phyloP scores from a whole-genome alignment of 2,888 invertebrate genomes.

The Thereva unica region DNA sequence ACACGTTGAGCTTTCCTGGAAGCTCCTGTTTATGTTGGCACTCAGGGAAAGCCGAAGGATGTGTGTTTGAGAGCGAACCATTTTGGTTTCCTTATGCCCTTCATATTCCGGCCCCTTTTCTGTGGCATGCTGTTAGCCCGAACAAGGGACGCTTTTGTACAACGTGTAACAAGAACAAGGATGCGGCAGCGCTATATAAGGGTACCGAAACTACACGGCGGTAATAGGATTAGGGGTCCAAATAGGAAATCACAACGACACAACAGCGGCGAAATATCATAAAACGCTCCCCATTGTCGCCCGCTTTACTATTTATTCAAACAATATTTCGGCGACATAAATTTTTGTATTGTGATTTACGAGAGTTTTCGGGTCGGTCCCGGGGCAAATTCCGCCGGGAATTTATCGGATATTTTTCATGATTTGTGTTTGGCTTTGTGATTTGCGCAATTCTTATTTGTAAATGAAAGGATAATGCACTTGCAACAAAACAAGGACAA shows the following conservation, averaged over 20 bases:
- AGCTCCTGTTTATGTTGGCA: conserved; percentile 23
- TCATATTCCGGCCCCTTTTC: neutral
- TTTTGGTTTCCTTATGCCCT: conserved; percentile 12
- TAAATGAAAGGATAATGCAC: neutral
- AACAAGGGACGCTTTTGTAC: neutral
- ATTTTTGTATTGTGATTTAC: conserved; percentile 24
- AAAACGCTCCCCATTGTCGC: conserved; percentile 5
- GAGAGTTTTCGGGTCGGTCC: neutral
- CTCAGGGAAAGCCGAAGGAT: conserved; percentile 1
- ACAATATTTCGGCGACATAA: conserved; percentile 18
- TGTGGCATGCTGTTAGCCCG: neutral
- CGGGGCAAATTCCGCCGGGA: neutral
- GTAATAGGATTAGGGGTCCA: conserved; percentile 24
- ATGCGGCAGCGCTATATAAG: neutral
- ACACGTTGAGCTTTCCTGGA: conserved; percentile 41
- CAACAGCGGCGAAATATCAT: conserved; percentile 22
- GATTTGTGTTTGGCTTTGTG: neutral
- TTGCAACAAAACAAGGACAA: no score
- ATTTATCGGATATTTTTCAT: conserved; percentile 9
- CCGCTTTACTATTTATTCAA: conserved; percentile 25
- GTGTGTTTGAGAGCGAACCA: conserved; percentile 25
- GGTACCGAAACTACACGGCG: conserved; percentile 11
- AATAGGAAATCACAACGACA: conserved; percentile 20
- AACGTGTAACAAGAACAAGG: conserved; percentile 2
- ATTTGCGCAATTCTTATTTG: neutral